phyloP scores from a whole-genome alignment of 2,797 vertebrate species.

The Myotis daubentonii region DNA sequence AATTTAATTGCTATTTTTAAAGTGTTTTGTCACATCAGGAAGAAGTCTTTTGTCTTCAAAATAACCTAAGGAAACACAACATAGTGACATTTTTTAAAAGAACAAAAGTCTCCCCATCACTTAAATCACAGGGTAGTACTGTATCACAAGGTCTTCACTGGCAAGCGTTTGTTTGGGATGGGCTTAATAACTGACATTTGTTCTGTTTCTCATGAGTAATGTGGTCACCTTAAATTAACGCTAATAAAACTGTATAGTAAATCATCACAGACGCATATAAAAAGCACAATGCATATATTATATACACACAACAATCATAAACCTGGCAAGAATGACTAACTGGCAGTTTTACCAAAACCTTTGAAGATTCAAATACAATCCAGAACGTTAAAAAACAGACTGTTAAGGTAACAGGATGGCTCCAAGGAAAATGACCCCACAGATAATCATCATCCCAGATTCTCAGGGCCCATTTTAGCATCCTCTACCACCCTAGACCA shows the following conservation, averaged over 20 bases:
- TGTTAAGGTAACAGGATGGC: neutral
- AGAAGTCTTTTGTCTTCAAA: conserved; percentile 2
- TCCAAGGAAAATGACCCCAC: conserved; percentile 7
- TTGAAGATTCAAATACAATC: conserved; percentile 48
- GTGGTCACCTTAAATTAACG: conserved; percentile 49
- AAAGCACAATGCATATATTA: conserved; percentile 32
- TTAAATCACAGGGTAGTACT: conserved; percentile 3
- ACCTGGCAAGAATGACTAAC: conserved; percentile 56
- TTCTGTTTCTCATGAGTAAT: conserved; percentile 55
- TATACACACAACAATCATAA: conserved; percentile 44
- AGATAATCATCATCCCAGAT: neutral
- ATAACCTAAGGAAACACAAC: neutral
- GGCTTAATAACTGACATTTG: conserved; percentile 47
- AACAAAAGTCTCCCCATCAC: neutral
- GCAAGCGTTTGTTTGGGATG: conserved; percentile 36
- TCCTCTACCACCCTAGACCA: neutral
- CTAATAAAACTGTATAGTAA: conserved; percentile 19
- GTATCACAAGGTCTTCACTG: neutral
- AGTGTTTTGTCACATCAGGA: neutral
- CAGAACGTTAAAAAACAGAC: neutral
- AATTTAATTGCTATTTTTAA: conserved; percentile 3
- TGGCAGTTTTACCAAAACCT: conserved; percentile 52
- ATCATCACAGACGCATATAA: conserved; percentile 34
- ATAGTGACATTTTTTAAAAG: neutral
- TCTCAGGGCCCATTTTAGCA: neutral